These are phyloP conservation scores for Lordiphosa andalusiaca DNA, from an alignment of 2,888 invertebrate genomes.

Conservation along the genomic window DNA sequence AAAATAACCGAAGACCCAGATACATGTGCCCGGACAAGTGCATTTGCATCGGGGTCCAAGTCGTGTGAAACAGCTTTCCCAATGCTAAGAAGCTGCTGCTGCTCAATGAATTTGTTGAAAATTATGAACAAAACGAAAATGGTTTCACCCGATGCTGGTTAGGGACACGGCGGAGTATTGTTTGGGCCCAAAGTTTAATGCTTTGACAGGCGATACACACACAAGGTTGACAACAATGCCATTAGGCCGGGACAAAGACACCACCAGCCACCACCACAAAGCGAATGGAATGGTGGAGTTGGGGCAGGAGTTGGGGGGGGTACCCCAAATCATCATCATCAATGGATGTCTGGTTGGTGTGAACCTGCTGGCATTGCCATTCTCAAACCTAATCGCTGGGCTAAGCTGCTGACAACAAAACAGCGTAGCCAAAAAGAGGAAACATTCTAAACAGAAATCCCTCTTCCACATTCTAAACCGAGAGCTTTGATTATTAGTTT, in stretches of 20 bases:
- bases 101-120: constrained; percentile 66
- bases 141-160: constrained; percentile 43
- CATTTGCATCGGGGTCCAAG: constrained; percentile 54
- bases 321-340: constrained; percentile 1
- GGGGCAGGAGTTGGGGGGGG: background rate
- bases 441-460: constrained; percentile 14
- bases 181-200: constrained; percentile 49
- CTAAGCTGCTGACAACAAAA: constrained; percentile 48
- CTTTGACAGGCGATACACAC: constrained; percentile 62
- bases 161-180: constrained; percentile 39
- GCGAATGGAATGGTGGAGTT: constrained; percentile 46
- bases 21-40: constrained; percentile 49
- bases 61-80: constrained; percentile 64
- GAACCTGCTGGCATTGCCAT: constrained; percentile 47
- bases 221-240: constrained; percentile 64
- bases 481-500: constrained; percentile 51
- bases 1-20: constrained; percentile 32
- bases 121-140: constrained; percentile 54
- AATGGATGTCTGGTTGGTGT: constrained; percentile 40
- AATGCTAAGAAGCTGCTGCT: constrained; percentile 26
- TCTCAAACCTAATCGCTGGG: constrained; percentile 52
- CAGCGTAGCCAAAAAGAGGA: constrained; percentile 3
- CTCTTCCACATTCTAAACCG: background rate
- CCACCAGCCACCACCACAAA: constrained; percentile 22
- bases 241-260: constrained; percentile 59